These are phyloP conservation scores for Phaetusa simplex DNA, from an alignment of 2,113 vertebrate species.

Conservation along the genomic window DNA sequence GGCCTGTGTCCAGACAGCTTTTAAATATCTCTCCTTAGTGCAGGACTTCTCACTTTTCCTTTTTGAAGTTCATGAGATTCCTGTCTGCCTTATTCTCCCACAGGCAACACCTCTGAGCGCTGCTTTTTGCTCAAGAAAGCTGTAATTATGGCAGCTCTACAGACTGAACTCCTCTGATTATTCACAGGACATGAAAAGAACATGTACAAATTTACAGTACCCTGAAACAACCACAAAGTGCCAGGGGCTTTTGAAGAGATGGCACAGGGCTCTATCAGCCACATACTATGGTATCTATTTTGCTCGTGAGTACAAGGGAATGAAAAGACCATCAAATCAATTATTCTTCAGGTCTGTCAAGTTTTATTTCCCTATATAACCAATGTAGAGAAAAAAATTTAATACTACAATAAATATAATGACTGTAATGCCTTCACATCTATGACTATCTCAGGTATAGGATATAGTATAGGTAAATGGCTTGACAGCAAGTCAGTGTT, in stretches of 20 bases:
- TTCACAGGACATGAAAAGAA: neutral
- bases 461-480: neutral
- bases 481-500: neutral
- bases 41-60: neutral
- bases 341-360: neutral
- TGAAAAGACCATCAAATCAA: neutral
- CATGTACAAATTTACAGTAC: neutral
- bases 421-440: neutral
- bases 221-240: neutral
- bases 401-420: neutral
- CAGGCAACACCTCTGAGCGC: neutral
- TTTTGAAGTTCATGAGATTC: neutral
- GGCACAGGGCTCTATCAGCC: neutral
- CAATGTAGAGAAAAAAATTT: neutral
- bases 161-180: neutral
- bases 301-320: neutral
- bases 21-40: neutral
- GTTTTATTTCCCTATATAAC: neutral
- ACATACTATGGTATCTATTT: neutral
- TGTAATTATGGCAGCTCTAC: neutral
- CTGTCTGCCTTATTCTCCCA: neutral
- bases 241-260: neutral
- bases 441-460: neutral
- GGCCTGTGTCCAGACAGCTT: neutral
- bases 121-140: neutral